A percentile compares a stretch with the other conserved stretches of the same genome.
These are phyloP conservation scores for Pinna nobilis DNA, from an alignment of 1,140 invertebrate species.

Conservation along the genomic window DNA sequence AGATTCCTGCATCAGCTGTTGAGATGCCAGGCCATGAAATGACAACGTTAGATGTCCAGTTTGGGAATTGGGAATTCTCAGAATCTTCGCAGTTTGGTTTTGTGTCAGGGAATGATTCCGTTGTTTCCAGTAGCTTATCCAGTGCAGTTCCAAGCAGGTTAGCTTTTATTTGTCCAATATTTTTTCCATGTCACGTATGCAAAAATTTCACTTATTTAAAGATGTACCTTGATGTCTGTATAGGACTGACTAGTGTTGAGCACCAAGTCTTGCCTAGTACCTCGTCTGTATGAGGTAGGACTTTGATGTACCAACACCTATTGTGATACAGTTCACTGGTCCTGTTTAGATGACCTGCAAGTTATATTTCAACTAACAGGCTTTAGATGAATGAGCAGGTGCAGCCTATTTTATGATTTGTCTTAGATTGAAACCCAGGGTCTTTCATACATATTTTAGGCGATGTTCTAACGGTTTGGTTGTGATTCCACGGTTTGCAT, in stretches of 20 bases:
- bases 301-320: no score
- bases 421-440: no score
- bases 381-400: no score
- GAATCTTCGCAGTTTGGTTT: constrained; percentile 73
- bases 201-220: background rate
- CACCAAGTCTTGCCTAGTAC: background rate
- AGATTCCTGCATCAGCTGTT: constrained; percentile 94
- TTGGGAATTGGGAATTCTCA: constrained; percentile 92
- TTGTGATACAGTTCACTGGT: no score
- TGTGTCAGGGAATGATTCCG: constrained; percentile 54
- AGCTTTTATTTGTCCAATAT: background rate
- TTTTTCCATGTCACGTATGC: background rate
- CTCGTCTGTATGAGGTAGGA: no score
- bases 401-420: no score
- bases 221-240: background rate
- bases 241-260: no score
- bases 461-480: no score
- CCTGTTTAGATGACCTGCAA: no score
- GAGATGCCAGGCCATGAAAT: constrained; percentile 94
- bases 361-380: no score
- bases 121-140: constrained; percentile 39
- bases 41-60: constrained; percentile 91
- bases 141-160: constrained; percentile 53
- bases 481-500: no score
- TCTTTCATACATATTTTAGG: no score